These are phyloP conservation scores for Xiphorhynchus elegans DNA, from an alignment of 2,113 vertebrate species.

Conservation along the genomic window DNA sequence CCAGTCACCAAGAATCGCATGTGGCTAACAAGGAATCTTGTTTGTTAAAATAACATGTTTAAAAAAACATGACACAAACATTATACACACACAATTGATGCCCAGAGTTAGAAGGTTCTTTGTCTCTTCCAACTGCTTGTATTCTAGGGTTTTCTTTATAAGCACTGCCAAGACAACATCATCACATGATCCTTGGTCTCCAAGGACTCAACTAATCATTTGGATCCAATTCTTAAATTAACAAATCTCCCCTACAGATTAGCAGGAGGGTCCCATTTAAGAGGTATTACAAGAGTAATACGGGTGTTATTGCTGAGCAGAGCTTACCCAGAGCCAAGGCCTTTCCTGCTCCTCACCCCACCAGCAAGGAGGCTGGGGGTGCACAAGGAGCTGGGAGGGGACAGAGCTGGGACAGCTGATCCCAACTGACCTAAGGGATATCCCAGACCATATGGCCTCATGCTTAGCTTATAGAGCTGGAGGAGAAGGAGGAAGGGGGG, in stretches of 20 bases:
- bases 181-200: neutral
- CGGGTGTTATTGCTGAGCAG: neutral
- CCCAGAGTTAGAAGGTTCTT: neutral
- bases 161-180: neutral
- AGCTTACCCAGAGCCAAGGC: neutral
- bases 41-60: neutral
- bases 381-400: neutral
- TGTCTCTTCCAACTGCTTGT: neutral
- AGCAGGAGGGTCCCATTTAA: neutral
- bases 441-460: fast-evolving
- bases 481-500: neutral
- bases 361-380: neutral
- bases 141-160: neutral
- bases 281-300: neutral
- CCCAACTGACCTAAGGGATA: neutral
- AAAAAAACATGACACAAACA: neutral
- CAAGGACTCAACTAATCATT: neutral
- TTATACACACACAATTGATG: neutral
- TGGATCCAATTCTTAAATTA: neutral
- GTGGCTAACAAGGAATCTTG: neutral
- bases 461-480: neutral
- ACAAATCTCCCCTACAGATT: neutral
- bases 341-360: neutral
- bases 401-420: neutral
- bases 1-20: neutral